phyloP scores from a whole-genome alignment of 2,113 vertebrate species.

The Meriones unguiculatus region DNA sequence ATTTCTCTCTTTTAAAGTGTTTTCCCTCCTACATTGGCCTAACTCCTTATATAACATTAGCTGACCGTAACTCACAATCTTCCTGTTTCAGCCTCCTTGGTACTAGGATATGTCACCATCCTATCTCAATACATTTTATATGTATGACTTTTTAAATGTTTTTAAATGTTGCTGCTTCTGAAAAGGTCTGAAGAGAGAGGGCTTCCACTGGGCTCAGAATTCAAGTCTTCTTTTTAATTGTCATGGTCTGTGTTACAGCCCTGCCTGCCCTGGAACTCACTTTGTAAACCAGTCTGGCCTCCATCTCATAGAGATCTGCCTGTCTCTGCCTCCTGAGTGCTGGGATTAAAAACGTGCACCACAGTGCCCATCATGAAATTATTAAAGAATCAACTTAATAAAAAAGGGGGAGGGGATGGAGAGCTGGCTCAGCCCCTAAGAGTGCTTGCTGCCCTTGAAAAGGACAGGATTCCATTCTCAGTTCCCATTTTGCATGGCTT shows the following conservation, averaged over 20 bases:
- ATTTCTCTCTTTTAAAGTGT: background rate
- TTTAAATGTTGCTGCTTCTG: background rate
- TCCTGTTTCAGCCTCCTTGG: background rate
- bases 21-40: background rate
- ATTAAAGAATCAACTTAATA: background rate
- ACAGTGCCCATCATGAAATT: background rate
- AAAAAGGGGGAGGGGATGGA: background rate
- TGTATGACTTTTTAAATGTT: too few relatives aligned
- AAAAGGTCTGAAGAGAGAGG: rapidly evolving
- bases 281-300: too few relatives aligned
- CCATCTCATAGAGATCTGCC: too few relatives aligned
- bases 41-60: background rate
- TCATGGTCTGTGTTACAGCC: background rate
- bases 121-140: background rate
- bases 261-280: too few relatives aligned
- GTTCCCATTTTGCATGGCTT: background rate
- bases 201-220: background rate
- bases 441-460: too few relatives aligned
- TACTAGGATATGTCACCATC: background rate
- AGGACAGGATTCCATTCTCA: background rate
- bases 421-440: background rate
- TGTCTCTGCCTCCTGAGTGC: too few relatives aligned
- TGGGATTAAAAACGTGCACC: too few relatives aligned
- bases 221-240: background rate
- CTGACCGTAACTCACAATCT: background rate